These are phyloP conservation scores for Synergus umbraculus DNA, from an alignment of 2,888 invertebrate species.

Conservation along the genomic window DNA sequence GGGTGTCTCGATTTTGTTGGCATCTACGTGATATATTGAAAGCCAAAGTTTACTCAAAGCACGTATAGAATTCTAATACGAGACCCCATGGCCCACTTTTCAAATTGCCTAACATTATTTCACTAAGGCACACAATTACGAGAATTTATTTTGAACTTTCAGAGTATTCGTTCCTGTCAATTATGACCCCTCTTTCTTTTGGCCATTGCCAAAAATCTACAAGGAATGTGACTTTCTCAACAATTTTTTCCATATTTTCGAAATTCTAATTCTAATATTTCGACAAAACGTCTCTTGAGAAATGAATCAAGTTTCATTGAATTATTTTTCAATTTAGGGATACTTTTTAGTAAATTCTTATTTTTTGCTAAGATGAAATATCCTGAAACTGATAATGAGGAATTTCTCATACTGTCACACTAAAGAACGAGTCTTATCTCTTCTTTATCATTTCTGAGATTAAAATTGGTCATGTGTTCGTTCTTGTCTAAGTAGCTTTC, in stretches of 20 bases:
- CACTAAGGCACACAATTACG: background rate
- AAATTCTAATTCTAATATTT: background rate
- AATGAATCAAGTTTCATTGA: too few species aligned
- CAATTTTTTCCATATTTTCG: background rate
- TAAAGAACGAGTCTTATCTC: conserved; percentile 14
- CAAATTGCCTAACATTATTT: conserved; percentile 27
- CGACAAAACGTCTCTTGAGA: too few species aligned
- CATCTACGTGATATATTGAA: conserved; percentile 69
- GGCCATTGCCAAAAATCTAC: background rate
- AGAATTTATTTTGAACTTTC: background rate
- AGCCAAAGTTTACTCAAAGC: conserved; percentile 30
- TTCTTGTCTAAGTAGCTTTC: background rate
- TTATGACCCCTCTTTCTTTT: background rate
- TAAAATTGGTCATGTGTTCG: conserved; percentile 16
- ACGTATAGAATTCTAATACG: conserved; percentile 29
- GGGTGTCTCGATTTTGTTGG: conserved; percentile 59
- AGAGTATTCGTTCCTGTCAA: background rate
- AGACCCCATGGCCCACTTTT: background rate
- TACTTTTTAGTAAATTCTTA: background rate
- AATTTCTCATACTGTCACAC: background rate
- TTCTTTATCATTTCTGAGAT: conserved; percentile 29
- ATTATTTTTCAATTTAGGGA: too few species aligned
- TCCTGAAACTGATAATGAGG: conserved; percentile 6
- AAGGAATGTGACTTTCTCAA: background rate
- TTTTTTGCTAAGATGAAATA: background rate